Conservation (phyloP, 2,888 invertebrate genomes). For the Monopis laevigella region DNA sequence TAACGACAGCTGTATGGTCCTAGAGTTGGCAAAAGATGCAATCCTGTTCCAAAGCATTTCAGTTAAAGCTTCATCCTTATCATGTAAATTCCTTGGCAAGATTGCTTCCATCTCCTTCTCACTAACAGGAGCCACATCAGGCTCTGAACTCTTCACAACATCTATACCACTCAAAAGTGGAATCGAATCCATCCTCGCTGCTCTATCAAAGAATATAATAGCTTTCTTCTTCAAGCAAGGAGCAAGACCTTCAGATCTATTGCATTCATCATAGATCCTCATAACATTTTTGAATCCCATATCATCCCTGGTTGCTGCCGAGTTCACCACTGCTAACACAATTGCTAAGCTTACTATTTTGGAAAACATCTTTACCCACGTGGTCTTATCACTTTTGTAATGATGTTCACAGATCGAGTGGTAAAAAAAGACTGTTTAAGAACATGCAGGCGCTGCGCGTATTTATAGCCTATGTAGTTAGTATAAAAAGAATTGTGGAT, state of each 20-base stretch:
- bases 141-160: constrained; percentile 65
- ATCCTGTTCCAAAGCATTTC: constrained; percentile 76
- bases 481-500: constrained; percentile 36
- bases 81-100: constrained; percentile 72
- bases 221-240: constrained; percentile 86
- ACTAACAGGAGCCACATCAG: constrained; percentile 53
- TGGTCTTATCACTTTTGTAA: constrained; percentile 19
- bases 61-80: constrained; percentile 73
- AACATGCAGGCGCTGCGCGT: constrained; percentile 30
- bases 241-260: constrained; percentile 72
- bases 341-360: constrained; percentile 37
- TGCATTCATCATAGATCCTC: constrained; percentile 83
- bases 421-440: constrained; percentile 64
- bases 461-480: constrained; percentile 53
- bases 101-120: constrained; percentile 77
- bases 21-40: constrained; percentile 76
- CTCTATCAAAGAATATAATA: constrained; percentile 79
- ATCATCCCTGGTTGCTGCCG: constrained; percentile 37
- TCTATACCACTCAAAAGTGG: constrained; percentile 71
- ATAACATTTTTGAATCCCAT: constrained; percentile 73
- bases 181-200: constrained; percentile 75
- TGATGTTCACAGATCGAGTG: constrained; percentile 40
- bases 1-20: constrained; percentile 79
- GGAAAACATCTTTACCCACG: constrained; percentile 32
- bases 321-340: constrained; percentile 24